Percentiles rank a stretch among this genome's conserved stretches.
Conservation (phyloP, 2,888 invertebrate genomes). For the Synanthedon andrenaeformis region DNA sequence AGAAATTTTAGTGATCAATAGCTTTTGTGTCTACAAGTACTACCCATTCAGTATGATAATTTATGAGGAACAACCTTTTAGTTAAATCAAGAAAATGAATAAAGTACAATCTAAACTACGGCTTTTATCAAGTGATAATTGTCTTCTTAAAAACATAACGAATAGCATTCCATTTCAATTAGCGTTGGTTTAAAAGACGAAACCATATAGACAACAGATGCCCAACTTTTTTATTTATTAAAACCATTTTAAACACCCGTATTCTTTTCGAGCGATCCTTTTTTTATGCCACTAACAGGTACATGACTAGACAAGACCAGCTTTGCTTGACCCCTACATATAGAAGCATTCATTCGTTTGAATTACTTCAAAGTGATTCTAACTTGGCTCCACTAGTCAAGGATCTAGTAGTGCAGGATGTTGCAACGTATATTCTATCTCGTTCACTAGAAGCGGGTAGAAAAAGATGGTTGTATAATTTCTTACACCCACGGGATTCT, state of each 20-base stretch:
- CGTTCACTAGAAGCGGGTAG: neutral
- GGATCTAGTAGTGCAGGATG: neutral
- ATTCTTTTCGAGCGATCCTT: constrained; percentile 11
- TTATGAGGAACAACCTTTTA: too few species aligned
- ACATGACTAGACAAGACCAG: constrained; percentile 6
- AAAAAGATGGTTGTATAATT: constrained; percentile 19
- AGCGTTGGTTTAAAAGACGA: constrained; percentile 28
- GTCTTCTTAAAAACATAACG: constrained; percentile 16
- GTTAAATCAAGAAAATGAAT: too few species aligned
- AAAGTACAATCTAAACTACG: too few species aligned
- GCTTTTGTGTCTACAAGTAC: too few species aligned
- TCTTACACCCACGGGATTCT: constrained; percentile 37
- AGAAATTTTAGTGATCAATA: too few species aligned
- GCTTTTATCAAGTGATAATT: constrained; percentile 20
- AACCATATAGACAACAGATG: constrained; percentile 11
- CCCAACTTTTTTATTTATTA: neutral
- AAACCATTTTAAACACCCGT: constrained; percentile 1
- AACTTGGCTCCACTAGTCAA: neutral
- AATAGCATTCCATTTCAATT: constrained; percentile 33
- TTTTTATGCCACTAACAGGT: constrained; percentile 39
- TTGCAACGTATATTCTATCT: neutral
- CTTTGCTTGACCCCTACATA: neutral
- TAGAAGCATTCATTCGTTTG: neutral
- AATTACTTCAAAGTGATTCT: neutral
- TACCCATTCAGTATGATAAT: too few species aligned